Percentiles rank a stretch among this genome's conserved stretches.
phyloP scores from a whole-genome alignment of 2,113 vertebrate genomes.

The Balaenoptera acutorostrata region DNA sequence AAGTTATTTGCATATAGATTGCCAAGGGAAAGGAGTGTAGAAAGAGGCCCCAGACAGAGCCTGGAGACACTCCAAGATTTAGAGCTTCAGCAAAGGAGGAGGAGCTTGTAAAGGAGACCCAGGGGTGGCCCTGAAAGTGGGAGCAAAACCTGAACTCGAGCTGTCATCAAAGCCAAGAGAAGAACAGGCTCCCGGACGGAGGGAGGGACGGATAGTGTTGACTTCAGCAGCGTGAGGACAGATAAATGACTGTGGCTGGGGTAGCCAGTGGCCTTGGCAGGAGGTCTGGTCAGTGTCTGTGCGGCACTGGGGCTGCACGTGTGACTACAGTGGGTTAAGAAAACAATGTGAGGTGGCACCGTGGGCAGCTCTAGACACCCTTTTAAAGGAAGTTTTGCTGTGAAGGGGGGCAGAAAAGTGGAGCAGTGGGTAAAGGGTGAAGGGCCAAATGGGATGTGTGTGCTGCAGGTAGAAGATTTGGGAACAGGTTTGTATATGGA shows the following conservation, averaged over 20 bases:
- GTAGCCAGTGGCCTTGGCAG: neutral
- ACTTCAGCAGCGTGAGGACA: neutral
- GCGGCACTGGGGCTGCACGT: accelerated
- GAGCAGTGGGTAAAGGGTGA: neutral
- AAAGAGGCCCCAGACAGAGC: neutral
- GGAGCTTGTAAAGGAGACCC: neutral
- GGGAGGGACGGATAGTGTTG: accelerated
- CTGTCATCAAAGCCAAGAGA: neutral
- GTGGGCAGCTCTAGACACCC: too few species aligned
- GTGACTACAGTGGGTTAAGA: neutral
- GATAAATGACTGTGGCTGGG: neutral
- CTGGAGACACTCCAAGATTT: neutral
- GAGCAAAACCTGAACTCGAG: neutral
- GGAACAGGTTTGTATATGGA: neutral
- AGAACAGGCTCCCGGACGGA: neutral
- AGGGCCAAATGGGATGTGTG: neutral
- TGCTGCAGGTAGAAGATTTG: neutral
- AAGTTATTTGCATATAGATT: constrained; percentile 37
- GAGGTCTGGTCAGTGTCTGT: neutral
- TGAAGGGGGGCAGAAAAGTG: neutral
- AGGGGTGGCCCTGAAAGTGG: neutral
- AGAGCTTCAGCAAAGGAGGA: neutral
- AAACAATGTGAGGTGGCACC: neutral
- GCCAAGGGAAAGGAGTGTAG: neutral
- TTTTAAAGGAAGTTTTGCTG: neutral